A percentile compares a stretch with the other conserved stretches of the same genome.
These are phyloP conservation scores for Agrotis segetum DNA, from an alignment of 2,888 invertebrate species.

Conservation along the genomic window DNA sequence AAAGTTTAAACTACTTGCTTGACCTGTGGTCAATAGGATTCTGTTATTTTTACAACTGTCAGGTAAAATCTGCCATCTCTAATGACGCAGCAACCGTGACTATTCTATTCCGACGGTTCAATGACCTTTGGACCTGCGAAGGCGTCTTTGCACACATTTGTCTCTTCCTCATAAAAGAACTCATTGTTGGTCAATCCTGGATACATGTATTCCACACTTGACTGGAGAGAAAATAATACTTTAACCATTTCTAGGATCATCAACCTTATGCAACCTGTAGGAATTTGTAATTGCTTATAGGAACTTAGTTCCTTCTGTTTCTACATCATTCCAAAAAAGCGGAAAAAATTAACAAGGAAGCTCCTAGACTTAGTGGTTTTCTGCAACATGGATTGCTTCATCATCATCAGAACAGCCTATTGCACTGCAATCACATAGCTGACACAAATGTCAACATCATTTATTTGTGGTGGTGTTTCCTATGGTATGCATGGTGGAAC, in stretches of 20 bases:
- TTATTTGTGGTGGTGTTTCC: not conserved
- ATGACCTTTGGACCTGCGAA: not conserved
- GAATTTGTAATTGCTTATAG: not conserved
- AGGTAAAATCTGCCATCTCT: not conserved
- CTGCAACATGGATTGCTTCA: not conserved
- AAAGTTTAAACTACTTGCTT: not conserved
- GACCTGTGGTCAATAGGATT: not conserved
- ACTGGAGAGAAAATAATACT: not conserved
- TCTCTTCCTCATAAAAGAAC: not conserved
- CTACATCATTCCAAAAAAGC: not conserved
- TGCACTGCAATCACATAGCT: no score
- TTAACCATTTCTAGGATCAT: not conserved
- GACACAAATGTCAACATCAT: not conserved
- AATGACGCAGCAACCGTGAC: not conserved
- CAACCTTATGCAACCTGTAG: not conserved
- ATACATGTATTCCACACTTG: not conserved
- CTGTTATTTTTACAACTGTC: not conserved
- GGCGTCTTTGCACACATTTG: not conserved
- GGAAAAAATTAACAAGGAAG: not conserved
- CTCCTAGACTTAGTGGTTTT: no score
- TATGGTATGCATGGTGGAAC: no score
- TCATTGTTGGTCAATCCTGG: not conserved
- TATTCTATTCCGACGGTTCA: not conserved
- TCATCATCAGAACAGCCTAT: not conserved
- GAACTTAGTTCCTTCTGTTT: not conserved